Conservation (phyloP, 92 coral and sea anemone species). For the Meandrina meandrites region DNA sequence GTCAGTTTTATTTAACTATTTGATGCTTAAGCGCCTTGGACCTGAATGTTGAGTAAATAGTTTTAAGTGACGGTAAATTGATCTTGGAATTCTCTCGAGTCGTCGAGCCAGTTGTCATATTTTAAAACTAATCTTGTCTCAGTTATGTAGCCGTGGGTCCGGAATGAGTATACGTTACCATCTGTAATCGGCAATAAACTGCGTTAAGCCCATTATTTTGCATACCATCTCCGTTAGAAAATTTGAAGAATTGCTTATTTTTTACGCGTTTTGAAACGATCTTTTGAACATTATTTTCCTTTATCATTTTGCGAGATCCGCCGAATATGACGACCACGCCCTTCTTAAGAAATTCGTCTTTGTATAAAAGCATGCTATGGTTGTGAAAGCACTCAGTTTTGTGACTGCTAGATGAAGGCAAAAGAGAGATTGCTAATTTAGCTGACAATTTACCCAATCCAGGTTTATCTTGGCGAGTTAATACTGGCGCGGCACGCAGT, state of each 20-base stretch:
- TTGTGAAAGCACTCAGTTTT: background rate
- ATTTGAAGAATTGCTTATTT: background rate
- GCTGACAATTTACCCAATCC: background rate
- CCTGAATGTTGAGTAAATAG: background rate
- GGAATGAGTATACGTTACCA: background rate
- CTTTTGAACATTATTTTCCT: background rate
- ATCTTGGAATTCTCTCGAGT: background rate
- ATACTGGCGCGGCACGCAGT: no score
- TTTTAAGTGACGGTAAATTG: background rate
- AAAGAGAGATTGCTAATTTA: background rate
- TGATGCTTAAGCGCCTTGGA: background rate
- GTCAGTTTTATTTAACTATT: background rate
- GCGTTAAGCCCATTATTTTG: background rate
- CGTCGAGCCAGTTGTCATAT: background rate
- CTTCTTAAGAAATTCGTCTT: background rate
- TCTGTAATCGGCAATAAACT: background rate
- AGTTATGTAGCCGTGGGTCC: background rate
- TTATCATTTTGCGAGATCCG: background rate
- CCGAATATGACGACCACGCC: background rate
- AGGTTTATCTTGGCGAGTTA: background rate
- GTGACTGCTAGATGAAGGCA: background rate
- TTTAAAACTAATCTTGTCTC: background rate
- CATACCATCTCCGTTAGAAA: background rate
- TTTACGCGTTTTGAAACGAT: background rate
- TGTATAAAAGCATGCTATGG: no score